A percentile compares a stretch with the other conserved stretches of the same genome.
Conservation (phyloP, 2,888 invertebrate species). For the Neoaliturus tenellus region DNA sequence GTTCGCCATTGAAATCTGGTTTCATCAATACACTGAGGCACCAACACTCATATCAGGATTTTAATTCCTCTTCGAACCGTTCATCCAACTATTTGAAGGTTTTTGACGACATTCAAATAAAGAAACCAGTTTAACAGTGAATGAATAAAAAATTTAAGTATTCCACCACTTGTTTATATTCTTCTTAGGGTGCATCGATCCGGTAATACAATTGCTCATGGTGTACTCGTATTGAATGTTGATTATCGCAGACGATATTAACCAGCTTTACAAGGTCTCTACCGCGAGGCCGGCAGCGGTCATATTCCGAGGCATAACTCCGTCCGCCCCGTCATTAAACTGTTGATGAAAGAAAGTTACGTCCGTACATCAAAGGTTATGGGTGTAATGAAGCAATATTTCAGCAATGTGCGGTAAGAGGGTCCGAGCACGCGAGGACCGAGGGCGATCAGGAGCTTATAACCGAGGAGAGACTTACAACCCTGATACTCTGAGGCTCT, state of each 20-base stretch:
- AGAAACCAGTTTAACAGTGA: too few species aligned
- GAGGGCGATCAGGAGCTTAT: neutral
- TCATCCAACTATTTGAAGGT: too few species aligned
- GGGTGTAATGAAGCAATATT: neutral
- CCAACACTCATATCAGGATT: too few species aligned
- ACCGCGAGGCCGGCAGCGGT: neutral
- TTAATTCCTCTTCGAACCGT: too few species aligned
- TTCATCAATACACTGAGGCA: too few species aligned
- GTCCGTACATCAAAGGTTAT: slow-evolving; percentile 7
- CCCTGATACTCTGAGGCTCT: neutral
- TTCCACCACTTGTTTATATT: too few species aligned
- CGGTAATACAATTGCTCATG: too few species aligned
- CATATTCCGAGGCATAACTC: neutral
- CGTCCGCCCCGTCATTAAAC: neutral
- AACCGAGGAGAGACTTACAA: neutral
- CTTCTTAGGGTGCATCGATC: too few species aligned
- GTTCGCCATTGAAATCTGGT: too few species aligned
- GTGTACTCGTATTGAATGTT: too few species aligned
- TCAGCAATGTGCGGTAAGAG: neutral
- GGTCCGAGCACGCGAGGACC: neutral
- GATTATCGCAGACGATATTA: neutral
- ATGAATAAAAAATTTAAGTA: too few species aligned
- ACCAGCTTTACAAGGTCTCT: neutral
- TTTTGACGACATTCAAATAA: too few species aligned
- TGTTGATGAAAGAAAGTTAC: slow-evolving; percentile 26